Base-by-base conservation (phyloP, 2,113 vertebrate genomes). In the Trematocara nigrifrons region DNA sequence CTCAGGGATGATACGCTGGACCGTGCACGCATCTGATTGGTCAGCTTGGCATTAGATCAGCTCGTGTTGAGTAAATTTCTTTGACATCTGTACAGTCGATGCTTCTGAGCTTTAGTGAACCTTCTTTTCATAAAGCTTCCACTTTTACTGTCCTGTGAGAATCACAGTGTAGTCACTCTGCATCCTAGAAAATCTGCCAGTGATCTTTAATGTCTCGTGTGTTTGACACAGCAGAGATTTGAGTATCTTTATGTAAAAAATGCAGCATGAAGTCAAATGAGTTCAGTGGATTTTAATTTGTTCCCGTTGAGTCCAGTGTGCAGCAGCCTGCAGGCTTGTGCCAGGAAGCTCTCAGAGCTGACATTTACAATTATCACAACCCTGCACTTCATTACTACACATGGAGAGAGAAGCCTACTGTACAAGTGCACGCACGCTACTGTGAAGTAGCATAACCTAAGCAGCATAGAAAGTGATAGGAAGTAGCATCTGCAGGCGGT, bases 101-200 rank as follows among this genome's bases (percentile, higher is more conserved):
- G 11, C 64, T 42, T 40, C 61, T 69, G n/a, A 66, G 6, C 59
- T 66, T 66, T 66, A 66, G 35, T 40, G 33, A 66, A 10, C 0
- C 35, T 15, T 40, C 0, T 69, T 69, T 69, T 7, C 1, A 69
- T 0, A 69, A 40, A 22, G 0, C 6, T 22, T 66, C 10, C 1
- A 31, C 64, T 69, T 69, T 40, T 69, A 40, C 61, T 69, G 6
- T 69, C 18, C 11, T 0, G 38, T 9, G 64, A 69, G 35, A 42
- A 69, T 69, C n/a, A 64, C 33, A n/a, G 11, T 1, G 35, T 40
- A 0, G n/a, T 69, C 6, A 20, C 64, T 69, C 64, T 69, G 7
- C 64, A 22, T 5, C 38, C 64, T 22, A 69, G 64, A 69, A 15
- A 26, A 45, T 12, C 61, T 12, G 6, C 18, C 33, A 20, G 33